Base-by-base conservation (phyloP, 1,140 invertebrate genomes). In the Anagrus nilaparvatae region DNA sequence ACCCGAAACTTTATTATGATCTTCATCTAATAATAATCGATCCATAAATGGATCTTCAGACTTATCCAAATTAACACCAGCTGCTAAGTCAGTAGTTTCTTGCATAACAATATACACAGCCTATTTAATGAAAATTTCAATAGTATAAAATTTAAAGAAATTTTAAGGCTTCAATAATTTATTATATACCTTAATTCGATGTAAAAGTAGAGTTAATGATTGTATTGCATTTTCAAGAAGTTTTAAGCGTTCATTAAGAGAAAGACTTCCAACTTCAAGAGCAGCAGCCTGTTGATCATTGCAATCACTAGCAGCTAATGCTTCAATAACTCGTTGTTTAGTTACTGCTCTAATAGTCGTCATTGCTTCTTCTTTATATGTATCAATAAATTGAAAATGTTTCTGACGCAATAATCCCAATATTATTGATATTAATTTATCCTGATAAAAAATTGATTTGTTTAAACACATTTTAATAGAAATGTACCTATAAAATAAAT, bases 291-390 rank as follows among this genome's bases (percentile, higher is more conserved):
- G 63, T 39, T 69, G 66, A 53, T 69, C 66, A 32, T 65, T 67
- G 48, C 59, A 65, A 39, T 84, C 81, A 50, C 77, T 74, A 42
- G 74, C 75, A 53, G 79, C 76, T 37, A 87, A 65, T 23, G 82
- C 78, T 67, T 88, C 84, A 52, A 87, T 86, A 23, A 87, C 76
- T 47, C 81, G 78, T 69, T 93, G 89, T 69, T 96, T 96, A 6
- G 94, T 78, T 28, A 85, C 77, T 14, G 90, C 80, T 61, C 89
- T 84, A 19, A 95, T 79, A 14, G 90, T 84, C 29, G 87, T 88
- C 43, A 87, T 82, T 8, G 87, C 82, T 69, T 97, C 93, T 54
- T 87, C 81, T 68, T 85, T 83, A 53, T 90, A 93, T 16, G 78
- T 77, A 53, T 94, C 87, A 32, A 95, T 75, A 64, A 96, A 95